phyloP scores from a whole-genome alignment of 2,888 invertebrate species.

The Calameuta filiformis region DNA sequence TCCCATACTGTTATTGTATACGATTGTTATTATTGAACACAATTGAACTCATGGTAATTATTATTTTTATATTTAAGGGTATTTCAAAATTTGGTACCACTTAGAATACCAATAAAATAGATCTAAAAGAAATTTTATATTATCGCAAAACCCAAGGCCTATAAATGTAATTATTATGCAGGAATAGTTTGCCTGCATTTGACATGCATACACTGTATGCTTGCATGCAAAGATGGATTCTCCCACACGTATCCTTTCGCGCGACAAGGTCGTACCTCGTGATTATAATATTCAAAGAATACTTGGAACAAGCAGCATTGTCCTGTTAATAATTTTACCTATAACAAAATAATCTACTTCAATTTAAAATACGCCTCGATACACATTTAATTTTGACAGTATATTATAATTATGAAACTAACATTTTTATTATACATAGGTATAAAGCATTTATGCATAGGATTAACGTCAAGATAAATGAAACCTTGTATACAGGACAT shows the following conservation, averaged over 20 bases:
- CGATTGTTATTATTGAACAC: no score
- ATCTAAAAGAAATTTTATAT: background rate
- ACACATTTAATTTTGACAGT: background rate
- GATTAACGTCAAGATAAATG: background rate
- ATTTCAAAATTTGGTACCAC: no score
- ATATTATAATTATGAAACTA: background rate
- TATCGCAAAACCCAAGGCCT: background rate
- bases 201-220: background rate
- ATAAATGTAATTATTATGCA: background rate
- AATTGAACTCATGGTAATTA: no score
- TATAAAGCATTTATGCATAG: background rate
- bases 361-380: no score
- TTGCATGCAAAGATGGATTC: background rate
- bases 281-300: background rate
- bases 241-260: background rate
- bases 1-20: no score
- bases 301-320: background rate
- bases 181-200: background rate
- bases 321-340: background rate
- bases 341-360: background rate
- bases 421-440: background rate
- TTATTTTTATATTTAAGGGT: no score
- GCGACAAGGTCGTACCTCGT: background rate
- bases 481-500: background rate
- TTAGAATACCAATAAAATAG: no score